Evolutionary conservation across 2,888 invertebrate genomes (phyloP), one percentile per base, ranked within the genome.

Genomic region (Chouioia cunea): DNA sequence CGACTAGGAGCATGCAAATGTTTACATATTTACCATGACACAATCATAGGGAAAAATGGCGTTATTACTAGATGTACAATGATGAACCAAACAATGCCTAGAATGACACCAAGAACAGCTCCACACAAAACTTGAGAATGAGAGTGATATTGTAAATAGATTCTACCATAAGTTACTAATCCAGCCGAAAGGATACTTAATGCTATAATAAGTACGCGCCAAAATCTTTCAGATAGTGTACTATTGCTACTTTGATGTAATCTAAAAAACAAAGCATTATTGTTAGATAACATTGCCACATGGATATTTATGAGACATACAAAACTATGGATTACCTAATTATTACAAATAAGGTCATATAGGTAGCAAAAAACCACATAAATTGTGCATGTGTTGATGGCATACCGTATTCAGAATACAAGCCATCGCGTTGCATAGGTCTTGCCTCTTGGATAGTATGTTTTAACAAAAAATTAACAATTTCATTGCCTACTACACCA

Each of bases 331-430:
- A 16, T 44, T 88, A 96, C 96, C 96, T 93, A 81, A 96, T 91
- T 81, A 93, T 89, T 80, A 96, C 91, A 87, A 96, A 96, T 86
- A 94, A 92, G 75, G 92, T 89, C 76, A 94, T 90, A 86, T 96
- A 97, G 62, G 91, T 89, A 76, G 94, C 91, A 86, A 96, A 95
- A 86, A 96, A 97, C 93, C 95, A 95, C 88, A 94, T 92, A 85
- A 95, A 94, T 87, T 96, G 96, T 78, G 96, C 90, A 88, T 97
- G 97, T 74, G 93, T 93, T 44, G 96, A 96, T 66, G 96, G 97
- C 96, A 96, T 96, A 78, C 93, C 94, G 88, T 92, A 94, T 86
- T 94, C 93, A 79, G 90, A 91, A 79, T 91, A 91, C 65, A 92
- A 85, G 80, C 89, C 88, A 73, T 90, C 89, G 81, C 93, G 88